Evolutionary conservation across 2,113 vertebrate species (phyloP).

Genomic region (Emydocephalus ijimae): DNA sequence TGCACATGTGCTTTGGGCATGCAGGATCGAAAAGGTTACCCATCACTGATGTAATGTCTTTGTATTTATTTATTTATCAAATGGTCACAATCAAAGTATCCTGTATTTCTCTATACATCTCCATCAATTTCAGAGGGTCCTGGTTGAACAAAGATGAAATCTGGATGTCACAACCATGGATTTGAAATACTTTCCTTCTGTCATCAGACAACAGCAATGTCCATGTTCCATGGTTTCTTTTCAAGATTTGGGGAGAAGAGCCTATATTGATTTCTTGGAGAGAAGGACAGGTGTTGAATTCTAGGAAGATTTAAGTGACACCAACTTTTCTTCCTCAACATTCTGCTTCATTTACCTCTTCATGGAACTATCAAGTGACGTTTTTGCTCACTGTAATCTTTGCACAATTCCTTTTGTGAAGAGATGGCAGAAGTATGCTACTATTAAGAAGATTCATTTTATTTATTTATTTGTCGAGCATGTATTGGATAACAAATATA

Average conservation of each 20-base stretch:
- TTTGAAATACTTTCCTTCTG: background rate
- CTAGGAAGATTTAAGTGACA: background rate
- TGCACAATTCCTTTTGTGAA: background rate
- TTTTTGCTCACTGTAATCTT: background rate
- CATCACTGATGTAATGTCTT: background rate
- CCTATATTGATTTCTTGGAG: background rate
- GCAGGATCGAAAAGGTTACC: too few species aligned
- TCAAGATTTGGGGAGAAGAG: background rate
- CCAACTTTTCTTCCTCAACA: background rate
- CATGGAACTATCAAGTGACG: too few species aligned
- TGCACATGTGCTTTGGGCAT: too few species aligned
- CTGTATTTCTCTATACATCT: background rate
- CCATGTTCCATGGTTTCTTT: background rate
- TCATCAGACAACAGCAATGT: too few species aligned
- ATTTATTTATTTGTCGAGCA: too few species aligned
- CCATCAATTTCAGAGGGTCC: background rate
- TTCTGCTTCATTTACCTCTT: background rate
- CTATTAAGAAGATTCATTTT: slow-evolving; percentile 30
- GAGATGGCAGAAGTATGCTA: background rate
- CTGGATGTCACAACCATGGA: background rate
- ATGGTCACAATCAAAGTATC: background rate
- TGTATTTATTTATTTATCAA: background rate
- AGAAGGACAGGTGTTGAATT: background rate
- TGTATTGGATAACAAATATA: too few species aligned
- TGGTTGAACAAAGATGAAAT: background rate